Evolutionary conservation across 2,888 invertebrate species (phyloP).

Genomic region (Cerastis rubricosa): DNA sequence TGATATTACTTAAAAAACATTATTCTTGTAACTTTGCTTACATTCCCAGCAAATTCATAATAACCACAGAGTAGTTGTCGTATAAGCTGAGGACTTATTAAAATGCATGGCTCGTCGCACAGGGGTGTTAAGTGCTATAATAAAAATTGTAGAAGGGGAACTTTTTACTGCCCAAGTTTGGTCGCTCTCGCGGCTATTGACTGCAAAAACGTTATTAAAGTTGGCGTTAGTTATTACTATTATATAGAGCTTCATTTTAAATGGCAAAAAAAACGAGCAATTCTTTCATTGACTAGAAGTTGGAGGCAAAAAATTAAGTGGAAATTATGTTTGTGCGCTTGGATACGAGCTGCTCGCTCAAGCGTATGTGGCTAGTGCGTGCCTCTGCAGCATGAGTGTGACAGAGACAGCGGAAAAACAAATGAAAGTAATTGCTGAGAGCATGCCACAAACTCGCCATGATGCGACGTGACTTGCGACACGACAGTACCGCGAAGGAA

Average conservation of each 20-base stretch:
- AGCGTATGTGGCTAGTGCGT: background rate
- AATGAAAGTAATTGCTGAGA: background rate
- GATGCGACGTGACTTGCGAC: background rate
- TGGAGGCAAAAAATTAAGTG: background rate
- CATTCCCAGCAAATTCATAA: slow-evolving; percentile 9
- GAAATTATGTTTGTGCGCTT: background rate
- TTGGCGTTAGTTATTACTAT: slow-evolving; percentile 21
- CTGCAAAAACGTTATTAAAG: slow-evolving; percentile 36
- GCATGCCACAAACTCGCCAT: background rate
- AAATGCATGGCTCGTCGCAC: slow-evolving; percentile 52
- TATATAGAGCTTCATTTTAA: slow-evolving; percentile 13
- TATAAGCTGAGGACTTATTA: slow-evolving; percentile 35
- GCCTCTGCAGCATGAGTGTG: background rate
- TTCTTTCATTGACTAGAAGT: slow-evolving; percentile 6
- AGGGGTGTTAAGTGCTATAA: slow-evolving; percentile 49
- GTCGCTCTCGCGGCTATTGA: slow-evolving; percentile 39
- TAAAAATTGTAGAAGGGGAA: slow-evolving; percentile 49
- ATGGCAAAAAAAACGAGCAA: slow-evolving; percentile 13
- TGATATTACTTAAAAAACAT: background rate
- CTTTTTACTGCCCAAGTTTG: slow-evolving; percentile 49
- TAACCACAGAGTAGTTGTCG: slow-evolving; percentile 9
- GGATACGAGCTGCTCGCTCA: background rate
- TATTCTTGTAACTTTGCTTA: slow-evolving; percentile 7
- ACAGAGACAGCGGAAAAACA: background rate
- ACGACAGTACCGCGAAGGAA: background rate